Percentiles rank a stretch among this genome's conserved stretches.
Conservation (phyloP, 2,888 invertebrate species). For the Toxonevra muliebris region DNA sequence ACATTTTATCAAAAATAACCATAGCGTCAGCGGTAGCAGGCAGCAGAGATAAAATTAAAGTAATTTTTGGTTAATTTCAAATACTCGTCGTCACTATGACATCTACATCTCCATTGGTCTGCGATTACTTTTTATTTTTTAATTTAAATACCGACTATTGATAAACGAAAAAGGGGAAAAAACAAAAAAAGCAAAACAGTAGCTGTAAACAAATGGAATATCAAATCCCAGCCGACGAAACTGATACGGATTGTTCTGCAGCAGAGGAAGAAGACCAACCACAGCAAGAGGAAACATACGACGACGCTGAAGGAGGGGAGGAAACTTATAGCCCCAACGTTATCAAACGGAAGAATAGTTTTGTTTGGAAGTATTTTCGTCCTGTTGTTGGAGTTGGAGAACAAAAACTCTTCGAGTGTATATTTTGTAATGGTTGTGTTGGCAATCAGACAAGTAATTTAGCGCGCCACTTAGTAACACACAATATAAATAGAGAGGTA, state of each 20-base stretch:
- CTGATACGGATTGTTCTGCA: constrained; percentile 14
- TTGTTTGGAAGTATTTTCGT: constrained; percentile 50
- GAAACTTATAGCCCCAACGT: constrained; percentile 2
- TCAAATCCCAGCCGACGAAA: constrained; percentile 5
- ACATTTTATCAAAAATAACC: too few relatives aligned
- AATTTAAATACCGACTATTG: neutral
- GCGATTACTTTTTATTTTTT: neutral
- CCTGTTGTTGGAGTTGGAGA: constrained; percentile 36
- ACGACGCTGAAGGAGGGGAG: constrained; percentile 1
- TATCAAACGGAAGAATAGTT: constrained; percentile 44
- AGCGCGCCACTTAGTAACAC: constrained; percentile 47
- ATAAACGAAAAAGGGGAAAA: neutral
- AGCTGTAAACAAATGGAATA: constrained; percentile 1
- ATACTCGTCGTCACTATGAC: too few relatives aligned
- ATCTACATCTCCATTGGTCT: neutral
- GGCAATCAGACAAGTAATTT: constrained; percentile 49
- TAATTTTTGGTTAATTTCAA: too few relatives aligned
- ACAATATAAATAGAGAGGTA: constrained; percentile 41
- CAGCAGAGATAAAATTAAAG: too few relatives aligned
- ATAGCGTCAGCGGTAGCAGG: too few relatives aligned
- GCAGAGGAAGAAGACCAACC: neutral
- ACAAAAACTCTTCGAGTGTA: constrained; percentile 43
- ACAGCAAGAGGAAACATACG: constrained; percentile 8
- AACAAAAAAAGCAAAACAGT: neutral
- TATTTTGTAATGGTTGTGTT: constrained; percentile 49